Evolutionary conservation across 2,797 vertebrate genomes (phyloP).

Genomic region (Chiroxiphia lanceolata): DNA sequence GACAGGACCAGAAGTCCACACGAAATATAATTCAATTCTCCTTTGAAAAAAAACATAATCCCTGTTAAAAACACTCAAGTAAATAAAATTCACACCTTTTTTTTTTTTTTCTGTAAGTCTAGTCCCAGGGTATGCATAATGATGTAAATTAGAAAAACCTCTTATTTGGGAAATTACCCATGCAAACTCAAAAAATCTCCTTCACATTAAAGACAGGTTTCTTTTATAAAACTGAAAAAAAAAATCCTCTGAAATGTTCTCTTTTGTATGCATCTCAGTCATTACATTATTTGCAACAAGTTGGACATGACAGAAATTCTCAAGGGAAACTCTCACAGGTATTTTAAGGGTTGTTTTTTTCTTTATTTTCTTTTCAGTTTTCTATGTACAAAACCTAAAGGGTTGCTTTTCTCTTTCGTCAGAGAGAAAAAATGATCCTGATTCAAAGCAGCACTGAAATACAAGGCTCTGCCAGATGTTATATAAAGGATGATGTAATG

Average conservation of each 20-base stretch:
- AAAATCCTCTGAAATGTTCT: not conserved
- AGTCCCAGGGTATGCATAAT: not conserved
- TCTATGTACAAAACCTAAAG: constrained; percentile 57
- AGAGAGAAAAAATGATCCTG: constrained; percentile 55
- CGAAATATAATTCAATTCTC: not conserved
- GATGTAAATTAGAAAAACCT: constrained; percentile 23
- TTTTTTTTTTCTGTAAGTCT: not conserved
- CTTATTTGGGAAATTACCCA: not conserved
- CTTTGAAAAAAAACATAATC: not conserved
- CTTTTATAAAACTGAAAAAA: not conserved
- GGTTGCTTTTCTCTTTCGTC: constrained; percentile 54
- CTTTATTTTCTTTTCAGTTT: not conserved
- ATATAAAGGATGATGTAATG: constrained; percentile 80
- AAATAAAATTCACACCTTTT: not conserved
- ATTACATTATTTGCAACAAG: not conserved
- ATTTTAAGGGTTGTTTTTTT: not conserved
- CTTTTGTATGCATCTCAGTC: not conserved
- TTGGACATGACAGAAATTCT: not conserved
- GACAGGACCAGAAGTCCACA: not conserved
- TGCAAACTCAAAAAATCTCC: not conserved
- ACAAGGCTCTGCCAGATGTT: constrained; percentile 76
- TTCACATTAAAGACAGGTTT: not conserved
- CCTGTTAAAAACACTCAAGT: not conserved
- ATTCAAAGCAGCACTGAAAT: constrained; percentile 73
- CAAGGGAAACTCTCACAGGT: not conserved